Base-by-base conservation (phyloP, 30 jellyfish, hydroid and myxozoan species). In the Aurelia sp. region DNA sequence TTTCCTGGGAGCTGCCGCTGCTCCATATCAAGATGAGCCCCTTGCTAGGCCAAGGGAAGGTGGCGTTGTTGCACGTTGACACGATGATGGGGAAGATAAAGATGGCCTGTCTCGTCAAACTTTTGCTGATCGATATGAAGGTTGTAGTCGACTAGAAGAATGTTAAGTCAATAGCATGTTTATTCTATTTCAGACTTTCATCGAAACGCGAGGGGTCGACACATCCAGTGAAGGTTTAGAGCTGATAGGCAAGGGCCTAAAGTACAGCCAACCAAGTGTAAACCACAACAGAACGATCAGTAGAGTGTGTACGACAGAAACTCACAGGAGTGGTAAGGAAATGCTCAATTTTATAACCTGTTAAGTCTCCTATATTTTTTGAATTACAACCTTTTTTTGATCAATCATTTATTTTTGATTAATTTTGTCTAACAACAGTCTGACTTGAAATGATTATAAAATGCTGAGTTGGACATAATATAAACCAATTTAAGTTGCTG, bases 71-170 rank as follows among this genome's bases (percentile, higher is more conserved):
- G 50, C 12, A 13, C 44, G 44, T 17, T 13, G 44, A 17, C 76
- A 15, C 27, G 44, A 17, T 65, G 76, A 65, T 24, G 76, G 27
- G 44, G 76, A 15, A 17, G 76, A 64, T 17, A 64, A 64, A 64
- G 76, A 64, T 64, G 76, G 44, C 44, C 76, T 64, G 11, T 64
- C 76, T 17, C 76, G n/a, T 64, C 44, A 64, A 17, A 19, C 76
- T 17, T 64, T 64, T 53, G 76, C 76, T 17, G 76, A n/a, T 64
- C 40, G 33, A 64, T 64, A 64, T 17, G 76, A 64, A 64, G 76
- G 76, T 17, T 11, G 76, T 17, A 64, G 48, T 64, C 76, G 40
- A 17, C 53, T 64, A 30, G 76, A 64, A 24, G 76, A 64, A 64
- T 64, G 76, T 53, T 64, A 64, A 19, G 76, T 24, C 33, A 8